These are phyloP conservation scores for Epinotia nisella DNA, from an alignment of 2,888 invertebrate genomes.

Conservation along the genomic window DNA sequence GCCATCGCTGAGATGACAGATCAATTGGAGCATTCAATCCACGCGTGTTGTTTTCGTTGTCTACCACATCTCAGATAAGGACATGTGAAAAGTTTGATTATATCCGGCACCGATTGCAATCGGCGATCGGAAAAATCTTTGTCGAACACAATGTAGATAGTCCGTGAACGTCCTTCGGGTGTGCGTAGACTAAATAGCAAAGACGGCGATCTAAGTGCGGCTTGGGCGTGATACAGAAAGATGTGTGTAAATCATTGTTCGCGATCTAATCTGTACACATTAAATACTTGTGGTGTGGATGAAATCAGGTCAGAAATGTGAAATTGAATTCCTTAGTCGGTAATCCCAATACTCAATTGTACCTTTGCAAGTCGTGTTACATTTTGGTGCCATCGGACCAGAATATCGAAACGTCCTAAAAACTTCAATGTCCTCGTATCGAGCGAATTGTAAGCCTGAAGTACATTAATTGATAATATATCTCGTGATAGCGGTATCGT, in stretches of 20 bases:
- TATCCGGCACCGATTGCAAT: conserved; percentile 20
- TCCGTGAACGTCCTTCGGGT: not conserved
- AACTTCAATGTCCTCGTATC: conserved; percentile 9
- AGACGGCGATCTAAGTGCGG: too few relatives aligned
- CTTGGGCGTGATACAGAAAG: too few relatives aligned
- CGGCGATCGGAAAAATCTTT: not conserved
- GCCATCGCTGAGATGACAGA: too few relatives aligned
- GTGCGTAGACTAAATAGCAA: not conserved
- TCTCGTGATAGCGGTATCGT: conserved; percentile 36
- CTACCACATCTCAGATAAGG: not conserved
- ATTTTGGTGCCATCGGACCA: not conserved
- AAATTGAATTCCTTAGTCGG: not conserved
- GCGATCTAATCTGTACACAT: not conserved
- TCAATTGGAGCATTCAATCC: not conserved
- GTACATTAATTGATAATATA: conserved; percentile 44
- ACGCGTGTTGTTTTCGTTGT: conserved; percentile 8
- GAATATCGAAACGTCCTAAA: conserved; percentile 5
- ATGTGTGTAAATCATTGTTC: too few relatives aligned
- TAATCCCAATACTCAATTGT: too few relatives aligned
- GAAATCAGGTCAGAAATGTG: not conserved
- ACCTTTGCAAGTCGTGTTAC: not conserved
- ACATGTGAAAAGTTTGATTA: conserved; percentile 3
- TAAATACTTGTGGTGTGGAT: not conserved
- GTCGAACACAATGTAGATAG: not conserved
- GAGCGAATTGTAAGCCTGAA: conserved; percentile 26